A percentile compares a stretch with the other conserved stretches of the same genome.
Conservation (phyloP, 2,797 vertebrate species). For the Amblyopsis hoosieri region DNA sequence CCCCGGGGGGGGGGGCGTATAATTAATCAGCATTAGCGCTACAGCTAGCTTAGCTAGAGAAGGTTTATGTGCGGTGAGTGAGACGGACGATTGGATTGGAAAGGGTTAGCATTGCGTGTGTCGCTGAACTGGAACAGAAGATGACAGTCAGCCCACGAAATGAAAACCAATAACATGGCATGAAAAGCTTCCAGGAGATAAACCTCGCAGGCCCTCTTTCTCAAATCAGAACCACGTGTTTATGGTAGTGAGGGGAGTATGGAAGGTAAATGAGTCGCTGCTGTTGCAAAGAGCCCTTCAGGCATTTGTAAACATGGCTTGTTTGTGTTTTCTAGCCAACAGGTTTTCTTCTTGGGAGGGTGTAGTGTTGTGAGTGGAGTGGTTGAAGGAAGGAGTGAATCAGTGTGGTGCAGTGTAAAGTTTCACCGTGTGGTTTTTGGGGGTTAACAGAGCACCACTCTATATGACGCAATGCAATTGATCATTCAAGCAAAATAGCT, state of each 20-base stretch:
- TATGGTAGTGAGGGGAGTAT: constrained; percentile 33
- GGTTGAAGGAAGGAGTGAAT: constrained; percentile 64
- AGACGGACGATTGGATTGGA: neutral
- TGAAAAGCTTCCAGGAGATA: constrained; percentile 29
- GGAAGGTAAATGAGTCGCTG: constrained; percentile 33
- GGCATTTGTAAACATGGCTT: constrained; percentile 38
- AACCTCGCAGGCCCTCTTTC: constrained; percentile 24
- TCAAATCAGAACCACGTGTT: constrained; percentile 44
- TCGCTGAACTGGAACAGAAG: constrained; percentile 1
- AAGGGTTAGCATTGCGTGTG: neutral
- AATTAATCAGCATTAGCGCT: too few relatives aligned
- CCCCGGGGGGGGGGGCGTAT: too few relatives aligned
- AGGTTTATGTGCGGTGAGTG: neutral
- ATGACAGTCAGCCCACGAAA: neutral
- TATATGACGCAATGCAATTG: constrained; percentile 43
- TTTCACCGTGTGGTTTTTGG: constrained; percentile 54
- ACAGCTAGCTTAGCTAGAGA: too few relatives aligned
- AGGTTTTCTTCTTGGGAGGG: constrained; percentile 49
- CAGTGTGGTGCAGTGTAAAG: constrained; percentile 51
- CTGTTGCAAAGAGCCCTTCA: constrained; percentile 45
- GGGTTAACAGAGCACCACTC: constrained; percentile 28
- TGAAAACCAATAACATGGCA: constrained; percentile 22
- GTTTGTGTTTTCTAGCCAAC: constrained; percentile 47
- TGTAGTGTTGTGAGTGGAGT: constrained; percentile 58
- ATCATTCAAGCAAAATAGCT: constrained; percentile 38